Evolutionary conservation across 2,888 invertebrate species (phyloP).

Genomic region (Marasmarcha lunaedactyla): DNA sequence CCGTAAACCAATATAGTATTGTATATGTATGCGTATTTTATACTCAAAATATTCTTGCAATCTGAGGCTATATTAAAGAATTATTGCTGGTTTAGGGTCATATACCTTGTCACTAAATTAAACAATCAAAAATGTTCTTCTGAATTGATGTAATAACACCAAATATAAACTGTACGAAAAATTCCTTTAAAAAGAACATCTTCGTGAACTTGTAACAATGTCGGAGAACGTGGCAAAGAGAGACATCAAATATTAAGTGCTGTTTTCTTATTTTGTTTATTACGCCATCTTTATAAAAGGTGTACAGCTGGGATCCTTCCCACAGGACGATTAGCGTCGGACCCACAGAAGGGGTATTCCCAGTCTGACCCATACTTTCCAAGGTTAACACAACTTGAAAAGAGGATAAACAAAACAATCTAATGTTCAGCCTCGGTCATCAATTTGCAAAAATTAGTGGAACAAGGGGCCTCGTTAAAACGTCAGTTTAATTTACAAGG

Average conservation of each 20-base stretch:
- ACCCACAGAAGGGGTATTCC: slow-evolving; percentile 50
- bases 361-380: slow-evolving; percentile 33
- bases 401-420: slow-evolving; percentile 36
- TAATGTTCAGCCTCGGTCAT: slow-evolving; percentile 26
- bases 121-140: no score
- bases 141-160: no score
- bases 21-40: no score
- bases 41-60: no score
- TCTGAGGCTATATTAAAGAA: no score
- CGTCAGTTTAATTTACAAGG: no score
- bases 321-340: slow-evolving; percentile 61
- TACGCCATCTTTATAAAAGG: slow-evolving; percentile 26
- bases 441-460: slow-evolving; percentile 27
- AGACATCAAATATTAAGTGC: slow-evolving; percentile 26
- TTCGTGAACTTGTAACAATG: slow-evolving; percentile 10
- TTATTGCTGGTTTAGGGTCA: no score
- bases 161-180: no score
- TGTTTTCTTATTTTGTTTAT: slow-evolving; percentile 47
- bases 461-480: no score
- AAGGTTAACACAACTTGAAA: slow-evolving; percentile 9
- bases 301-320: slow-evolving; percentile 46
- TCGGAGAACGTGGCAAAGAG: slow-evolving; percentile 22
- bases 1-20: no score
- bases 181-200: no score
- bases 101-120: no score